Conservation (phyloP, 2,888 invertebrate genomes). For the Sphaeridia pumilis region DNA sequence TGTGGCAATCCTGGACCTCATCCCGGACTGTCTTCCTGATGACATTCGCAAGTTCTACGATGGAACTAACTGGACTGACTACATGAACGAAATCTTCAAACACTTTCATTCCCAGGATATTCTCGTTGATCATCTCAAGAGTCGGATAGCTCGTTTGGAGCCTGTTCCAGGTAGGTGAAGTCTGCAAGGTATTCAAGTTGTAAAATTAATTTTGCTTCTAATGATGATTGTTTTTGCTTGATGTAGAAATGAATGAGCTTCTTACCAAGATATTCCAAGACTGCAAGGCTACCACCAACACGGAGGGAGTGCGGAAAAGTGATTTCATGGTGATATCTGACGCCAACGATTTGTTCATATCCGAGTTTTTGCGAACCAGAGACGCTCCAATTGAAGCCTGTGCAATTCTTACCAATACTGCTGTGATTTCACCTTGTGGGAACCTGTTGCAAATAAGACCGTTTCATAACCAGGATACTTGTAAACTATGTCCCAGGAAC, state of each 20-base stretch:
- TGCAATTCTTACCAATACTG: conserved; percentile 23
- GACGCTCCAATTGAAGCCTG: conserved; percentile 19
- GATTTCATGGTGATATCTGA: conserved; percentile 64
- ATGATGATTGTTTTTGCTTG: too few species aligned
- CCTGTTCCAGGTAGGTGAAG: conserved; percentile 24
- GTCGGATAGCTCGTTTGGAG: conserved; percentile 20
- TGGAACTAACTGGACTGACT: conserved; percentile 56
- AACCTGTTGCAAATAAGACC: conserved; percentile 19
- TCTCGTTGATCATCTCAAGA: conserved; percentile 19
- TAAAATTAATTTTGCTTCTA: too few species aligned
- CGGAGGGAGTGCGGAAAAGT: too few species aligned
- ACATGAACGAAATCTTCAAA: conserved; percentile 60
- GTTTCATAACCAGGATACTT: conserved; percentile 23
- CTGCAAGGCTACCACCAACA: too few species aligned
- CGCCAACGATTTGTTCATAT: conserved; percentile 43
- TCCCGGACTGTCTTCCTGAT: conserved; percentile 41
- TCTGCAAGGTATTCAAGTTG: too few species aligned
- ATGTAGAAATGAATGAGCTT: conserved; percentile 24
- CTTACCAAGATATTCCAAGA: conserved; percentile 23
- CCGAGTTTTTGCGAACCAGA: conserved; percentile 19
- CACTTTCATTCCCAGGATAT: conserved; percentile 42
- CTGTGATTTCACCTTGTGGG: conserved; percentile 19
- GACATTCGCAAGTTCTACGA: conserved; percentile 47
- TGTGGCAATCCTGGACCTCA: conserved; percentile 47
- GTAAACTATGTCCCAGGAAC: conserved; percentile 46